phyloP scores from a whole-genome alignment of 2,888 invertebrate genomes.

The Cosmia pyralina region DNA sequence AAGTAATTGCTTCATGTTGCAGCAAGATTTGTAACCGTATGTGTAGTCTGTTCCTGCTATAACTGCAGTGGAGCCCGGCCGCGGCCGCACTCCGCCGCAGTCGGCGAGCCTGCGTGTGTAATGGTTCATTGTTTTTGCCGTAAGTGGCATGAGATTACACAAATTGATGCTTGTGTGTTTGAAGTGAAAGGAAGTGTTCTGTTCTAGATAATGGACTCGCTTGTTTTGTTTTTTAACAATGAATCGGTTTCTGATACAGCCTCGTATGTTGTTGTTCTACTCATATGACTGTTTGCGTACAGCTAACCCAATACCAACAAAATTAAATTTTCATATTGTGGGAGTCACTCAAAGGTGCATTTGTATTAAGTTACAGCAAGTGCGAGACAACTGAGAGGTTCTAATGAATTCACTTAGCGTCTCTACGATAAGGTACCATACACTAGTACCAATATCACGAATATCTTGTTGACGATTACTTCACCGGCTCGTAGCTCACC shows the following conservation, averaged over 20 bases:
- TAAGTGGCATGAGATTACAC: constrained; percentile 83
- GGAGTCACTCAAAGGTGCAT: constrained; percentile 10
- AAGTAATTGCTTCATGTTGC: constrained; percentile 40
- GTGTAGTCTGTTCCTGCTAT: constrained; percentile 47
- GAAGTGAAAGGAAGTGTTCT: constrained; percentile 83
- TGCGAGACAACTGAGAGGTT: constrained; percentile 59
- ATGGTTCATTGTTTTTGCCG: constrained; percentile 85
- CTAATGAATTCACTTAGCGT: constrained; percentile 74
- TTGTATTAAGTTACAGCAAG: constrained; percentile 58
- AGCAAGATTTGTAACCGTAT: constrained; percentile 32
- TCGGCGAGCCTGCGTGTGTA: constrained; percentile 73
- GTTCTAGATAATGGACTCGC: constrained; percentile 76
- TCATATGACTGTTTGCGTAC: constrained; percentile 40
- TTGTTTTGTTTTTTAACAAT: constrained; percentile 79
- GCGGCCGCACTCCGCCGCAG: constrained; percentile 33
- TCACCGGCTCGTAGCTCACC: constrained; percentile 45
- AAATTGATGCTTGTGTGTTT: constrained; percentile 81
- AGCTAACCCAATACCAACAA: neutral
- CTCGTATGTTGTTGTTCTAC: constrained; percentile 34
- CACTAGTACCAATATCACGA: constrained; percentile 44
- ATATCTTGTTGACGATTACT: constrained; percentile 62
- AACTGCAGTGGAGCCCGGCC: constrained; percentile 25
- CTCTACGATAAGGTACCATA: constrained; percentile 49
- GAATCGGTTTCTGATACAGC: constrained; percentile 66
- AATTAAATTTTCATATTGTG: neutral